Percentiles rank a stretch among this genome's conserved stretches.
phyloP scores from a whole-genome alignment of 1,140 invertebrate species.

The Trypoxylus dichotomus region DNA sequence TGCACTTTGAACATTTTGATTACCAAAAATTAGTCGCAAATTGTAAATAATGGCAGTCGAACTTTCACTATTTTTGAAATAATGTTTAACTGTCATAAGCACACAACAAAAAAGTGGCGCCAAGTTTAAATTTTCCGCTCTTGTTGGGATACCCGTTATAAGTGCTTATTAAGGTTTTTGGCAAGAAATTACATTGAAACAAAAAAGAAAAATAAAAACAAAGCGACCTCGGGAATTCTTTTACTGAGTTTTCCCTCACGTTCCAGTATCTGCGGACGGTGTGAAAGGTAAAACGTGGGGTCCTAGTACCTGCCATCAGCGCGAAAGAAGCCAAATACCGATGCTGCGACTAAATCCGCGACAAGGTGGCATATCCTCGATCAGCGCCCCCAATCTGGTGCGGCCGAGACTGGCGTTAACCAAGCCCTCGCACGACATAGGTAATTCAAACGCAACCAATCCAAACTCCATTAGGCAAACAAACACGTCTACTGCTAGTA shows the following conservation, averaged over 20 bases:
- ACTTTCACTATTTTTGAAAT: no score
- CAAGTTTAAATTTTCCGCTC: no score
- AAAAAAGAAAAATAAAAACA: no score
- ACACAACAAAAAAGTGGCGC: no score
- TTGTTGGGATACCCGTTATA: no score
- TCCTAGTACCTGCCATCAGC: slow-evolving; percentile 88
- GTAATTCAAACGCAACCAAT: slow-evolving; percentile 52
- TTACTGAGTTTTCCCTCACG: background rate
- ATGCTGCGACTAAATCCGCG: slow-evolving; percentile 52
- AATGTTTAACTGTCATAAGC: no score
- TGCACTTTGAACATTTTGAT: no score
- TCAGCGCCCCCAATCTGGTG: slow-evolving; percentile 80
- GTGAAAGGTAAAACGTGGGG: slow-evolving; percentile 98
- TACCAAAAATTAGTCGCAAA: no score
- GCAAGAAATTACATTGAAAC: no score
- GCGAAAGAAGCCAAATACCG: slow-evolving; percentile 76
- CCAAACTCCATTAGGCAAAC: background rate
- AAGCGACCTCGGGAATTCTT: no score
- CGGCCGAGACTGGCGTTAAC: slow-evolving; percentile 61
- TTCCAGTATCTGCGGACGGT: slow-evolving; percentile 84
- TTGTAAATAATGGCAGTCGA: no score
- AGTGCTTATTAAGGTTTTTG: no score
- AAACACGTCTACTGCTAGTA: background rate
- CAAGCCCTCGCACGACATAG: slow-evolving; percentile 62
- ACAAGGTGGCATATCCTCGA: slow-evolving; percentile 55